Conservation (phyloP, 1,140 invertebrate species). For the Oryctes rhinoceros region DNA sequence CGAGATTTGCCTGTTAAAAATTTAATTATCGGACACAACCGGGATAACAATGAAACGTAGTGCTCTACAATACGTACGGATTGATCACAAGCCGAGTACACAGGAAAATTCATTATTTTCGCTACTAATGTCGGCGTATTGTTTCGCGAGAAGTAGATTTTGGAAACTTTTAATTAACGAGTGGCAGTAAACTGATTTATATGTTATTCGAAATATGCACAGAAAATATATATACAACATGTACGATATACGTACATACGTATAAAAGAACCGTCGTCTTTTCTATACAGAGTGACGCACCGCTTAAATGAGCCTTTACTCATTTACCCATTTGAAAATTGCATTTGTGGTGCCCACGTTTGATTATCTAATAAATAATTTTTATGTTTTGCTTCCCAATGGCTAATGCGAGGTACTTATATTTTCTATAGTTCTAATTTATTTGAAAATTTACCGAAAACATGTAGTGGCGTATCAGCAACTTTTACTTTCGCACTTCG, state of each 20-base stretch:
- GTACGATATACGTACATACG: background rate
- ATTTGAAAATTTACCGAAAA: too few relatives aligned
- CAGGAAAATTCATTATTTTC: constrained; percentile 32
- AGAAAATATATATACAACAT: background rate
- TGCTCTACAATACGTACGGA: background rate
- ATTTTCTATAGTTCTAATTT: too few relatives aligned
- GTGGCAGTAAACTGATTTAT: background rate
- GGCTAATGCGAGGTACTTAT: too few relatives aligned
- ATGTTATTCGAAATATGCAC: background rate
- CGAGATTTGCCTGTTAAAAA: constrained; percentile 28
- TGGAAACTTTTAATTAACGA: constrained; percentile 26
- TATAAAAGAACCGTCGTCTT: too few relatives aligned
- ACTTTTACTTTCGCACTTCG: too few relatives aligned
- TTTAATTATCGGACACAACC: constrained; percentile 28
- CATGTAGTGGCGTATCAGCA: too few relatives aligned
- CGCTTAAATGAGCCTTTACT: too few relatives aligned
- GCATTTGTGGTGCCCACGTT: too few relatives aligned
- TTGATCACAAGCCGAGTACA: constrained; percentile 19
- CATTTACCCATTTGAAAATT: too few relatives aligned
- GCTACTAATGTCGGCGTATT: constrained; percentile 18
- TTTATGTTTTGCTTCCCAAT: too few relatives aligned
- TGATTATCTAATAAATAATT: too few relatives aligned
- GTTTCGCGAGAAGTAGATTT: constrained; percentile 24
- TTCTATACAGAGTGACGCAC: too few relatives aligned
- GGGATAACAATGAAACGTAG: constrained; percentile 22